A percentile compares a stretch with the other conserved stretches of the same genome.
Conservation (phyloP, 2,113 vertebrate genomes). For the Pardalotus punctatus region DNA sequence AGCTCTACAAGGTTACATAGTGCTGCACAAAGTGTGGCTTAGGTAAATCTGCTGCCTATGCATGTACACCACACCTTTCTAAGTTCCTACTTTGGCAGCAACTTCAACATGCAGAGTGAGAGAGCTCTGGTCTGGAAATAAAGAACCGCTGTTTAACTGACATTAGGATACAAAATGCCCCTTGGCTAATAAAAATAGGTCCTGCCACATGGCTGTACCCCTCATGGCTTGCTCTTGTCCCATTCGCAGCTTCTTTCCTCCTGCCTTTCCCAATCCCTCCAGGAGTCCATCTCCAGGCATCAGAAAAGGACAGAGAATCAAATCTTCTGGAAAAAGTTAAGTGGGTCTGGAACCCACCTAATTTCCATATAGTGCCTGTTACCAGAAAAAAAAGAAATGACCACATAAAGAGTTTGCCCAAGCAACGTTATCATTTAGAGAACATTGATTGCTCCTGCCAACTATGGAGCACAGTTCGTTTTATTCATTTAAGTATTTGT, state of each 20-base stretch:
- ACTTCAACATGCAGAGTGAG: background rate
- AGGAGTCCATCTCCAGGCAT: background rate
- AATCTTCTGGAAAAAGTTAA: background rate
- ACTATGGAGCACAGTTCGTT: background rate
- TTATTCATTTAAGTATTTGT: background rate
- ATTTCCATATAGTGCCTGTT: background rate
- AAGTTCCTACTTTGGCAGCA: background rate
- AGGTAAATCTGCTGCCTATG: background rate
- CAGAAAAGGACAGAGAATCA: background rate
- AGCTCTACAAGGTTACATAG: background rate
- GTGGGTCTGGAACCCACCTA: background rate
- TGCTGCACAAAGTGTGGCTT: background rate
- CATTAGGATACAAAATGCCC: background rate
- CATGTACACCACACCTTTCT: background rate
- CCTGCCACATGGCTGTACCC: background rate
- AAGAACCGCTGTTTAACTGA: background rate
- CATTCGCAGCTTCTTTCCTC: constrained; percentile 27
- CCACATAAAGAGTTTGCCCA: background rate
- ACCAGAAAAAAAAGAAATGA: background rate
- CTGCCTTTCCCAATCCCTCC: background rate
- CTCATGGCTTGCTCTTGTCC: background rate
- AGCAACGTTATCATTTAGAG: background rate
- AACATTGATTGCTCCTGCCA: background rate
- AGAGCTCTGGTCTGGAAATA: background rate
- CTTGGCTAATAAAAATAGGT: constrained; percentile 15